Evolutionary conservation across 2,113 vertebrate genomes (phyloP).

Genomic region (Cygnus atratus): DNA sequence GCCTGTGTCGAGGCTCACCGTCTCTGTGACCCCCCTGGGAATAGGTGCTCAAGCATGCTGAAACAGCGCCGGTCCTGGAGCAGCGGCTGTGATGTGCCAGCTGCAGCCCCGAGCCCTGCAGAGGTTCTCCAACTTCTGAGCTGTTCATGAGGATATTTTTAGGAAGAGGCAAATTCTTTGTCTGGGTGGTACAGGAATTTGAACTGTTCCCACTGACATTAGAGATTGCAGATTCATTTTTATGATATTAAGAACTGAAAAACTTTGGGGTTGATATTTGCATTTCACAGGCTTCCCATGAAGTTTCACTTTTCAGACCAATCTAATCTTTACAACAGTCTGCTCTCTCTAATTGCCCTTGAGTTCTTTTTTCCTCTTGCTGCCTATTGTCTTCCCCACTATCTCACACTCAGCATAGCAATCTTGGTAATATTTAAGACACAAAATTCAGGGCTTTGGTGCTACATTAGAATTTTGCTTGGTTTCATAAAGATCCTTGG

Average conservation of each 20-base stretch:
- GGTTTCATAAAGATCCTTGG: neutral
- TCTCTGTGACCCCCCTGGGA: neutral
- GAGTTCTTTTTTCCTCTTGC: neutral
- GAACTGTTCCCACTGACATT: neutral
- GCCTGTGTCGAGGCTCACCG: neutral
- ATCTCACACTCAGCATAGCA: neutral
- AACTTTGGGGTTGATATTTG: neutral
- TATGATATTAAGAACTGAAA: neutral
- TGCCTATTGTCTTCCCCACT: neutral
- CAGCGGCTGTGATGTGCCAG: neutral
- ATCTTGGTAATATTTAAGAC: neutral
- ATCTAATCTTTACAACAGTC: neutral
- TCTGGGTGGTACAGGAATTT: neutral
- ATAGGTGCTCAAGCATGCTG: neutral
- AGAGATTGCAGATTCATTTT: neutral
- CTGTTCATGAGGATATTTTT: neutral
- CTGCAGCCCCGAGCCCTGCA: neutral
- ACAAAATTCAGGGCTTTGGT: neutral
- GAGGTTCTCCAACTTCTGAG: neutral
- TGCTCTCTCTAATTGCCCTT: neutral
- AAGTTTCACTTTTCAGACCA: conserved; percentile 18
- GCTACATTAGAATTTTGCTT: neutral
- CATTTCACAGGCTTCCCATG: neutral
- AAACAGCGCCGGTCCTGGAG: neutral
- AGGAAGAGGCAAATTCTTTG: conserved; percentile 4